Evolutionary conservation across 2,888 invertebrate genomes (phyloP).

Genomic region (Scaptomyza polygonia): DNA sequence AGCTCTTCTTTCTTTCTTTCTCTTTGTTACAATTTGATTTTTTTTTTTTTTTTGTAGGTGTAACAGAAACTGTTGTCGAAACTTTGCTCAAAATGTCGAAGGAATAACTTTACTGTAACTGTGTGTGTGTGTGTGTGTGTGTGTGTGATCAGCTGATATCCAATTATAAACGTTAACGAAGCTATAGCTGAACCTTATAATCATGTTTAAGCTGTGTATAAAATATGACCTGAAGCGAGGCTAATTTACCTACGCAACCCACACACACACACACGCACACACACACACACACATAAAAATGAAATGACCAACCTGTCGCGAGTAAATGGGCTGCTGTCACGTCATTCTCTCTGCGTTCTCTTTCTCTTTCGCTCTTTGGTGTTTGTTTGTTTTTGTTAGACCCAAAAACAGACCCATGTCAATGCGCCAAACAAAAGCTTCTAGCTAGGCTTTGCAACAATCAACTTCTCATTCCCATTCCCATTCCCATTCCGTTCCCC

Average conservation of each 20-base stretch:
- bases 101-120: slow-evolving; percentile 19
- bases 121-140: not conserved
- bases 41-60: slow-evolving; percentile 47
- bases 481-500: not conserved
- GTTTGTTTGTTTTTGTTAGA: slow-evolving; percentile 19
- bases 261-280: slow-evolving; percentile 50
- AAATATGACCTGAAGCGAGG: slow-evolving; percentile 45
- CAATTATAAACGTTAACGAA: slow-evolving; percentile 30
- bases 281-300: slow-evolving; percentile 38
- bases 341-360: slow-evolving; percentile 38
- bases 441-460: slow-evolving; percentile 46
- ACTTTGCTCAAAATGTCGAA: slow-evolving; percentile 62
- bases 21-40: not conserved
- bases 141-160: slow-evolving; percentile 35
- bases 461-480: slow-evolving; percentile 62
- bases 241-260: slow-evolving; percentile 64
- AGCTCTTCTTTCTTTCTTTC: slow-evolving; percentile 30
- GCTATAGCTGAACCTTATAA: slow-evolving; percentile 43
- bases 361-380: slow-evolving; percentile 20
- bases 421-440: slow-evolving; percentile 37
- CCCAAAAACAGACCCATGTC: slow-evolving; percentile 54
- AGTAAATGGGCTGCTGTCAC: slow-evolving; percentile 73
- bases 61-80: slow-evolving; percentile 70
- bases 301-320: slow-evolving; percentile 75
- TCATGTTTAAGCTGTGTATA: slow-evolving; percentile 31